phyloP scores from a whole-genome alignment of 2,797 vertebrate genomes.

The Ispidina picta region DNA sequence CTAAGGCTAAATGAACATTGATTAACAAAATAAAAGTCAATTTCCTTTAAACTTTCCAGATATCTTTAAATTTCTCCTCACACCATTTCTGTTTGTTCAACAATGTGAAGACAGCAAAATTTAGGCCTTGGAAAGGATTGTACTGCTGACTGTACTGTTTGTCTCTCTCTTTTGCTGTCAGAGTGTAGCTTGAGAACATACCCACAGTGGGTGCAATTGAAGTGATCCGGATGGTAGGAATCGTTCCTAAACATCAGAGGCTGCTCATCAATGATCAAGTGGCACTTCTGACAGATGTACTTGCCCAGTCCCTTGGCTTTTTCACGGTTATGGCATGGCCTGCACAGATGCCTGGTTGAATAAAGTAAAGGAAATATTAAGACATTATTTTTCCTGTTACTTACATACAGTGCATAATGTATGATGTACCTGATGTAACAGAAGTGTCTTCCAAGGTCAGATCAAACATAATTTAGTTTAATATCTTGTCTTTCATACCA shows the following conservation, averaged over 20 bases:
- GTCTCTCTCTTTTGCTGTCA: not conserved
- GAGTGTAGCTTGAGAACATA: slow-evolving; percentile 33
- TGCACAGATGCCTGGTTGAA: slow-evolving; percentile 76
- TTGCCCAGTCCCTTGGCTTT: slow-evolving; percentile 82
- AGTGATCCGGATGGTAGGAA: slow-evolving; percentile 80
- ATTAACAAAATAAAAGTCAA: not conserved
- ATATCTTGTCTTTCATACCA: not conserved
- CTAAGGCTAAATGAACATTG: not conserved
- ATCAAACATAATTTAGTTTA: not conserved
- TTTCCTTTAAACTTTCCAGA: not conserved
- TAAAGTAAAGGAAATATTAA: not conserved
- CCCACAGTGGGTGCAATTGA: slow-evolving; percentile 82
- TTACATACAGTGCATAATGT: not conserved
- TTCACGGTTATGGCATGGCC: slow-evolving; percentile 80
- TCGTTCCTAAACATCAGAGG: slow-evolving; percentile 80
- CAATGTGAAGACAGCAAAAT: not conserved
- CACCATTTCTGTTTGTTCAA: not conserved
- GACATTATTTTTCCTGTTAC: not conserved
- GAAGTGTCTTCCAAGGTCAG: not conserved
- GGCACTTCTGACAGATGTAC: slow-evolving; percentile 81
- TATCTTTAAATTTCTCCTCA: not conserved
- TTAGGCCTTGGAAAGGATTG: not conserved
- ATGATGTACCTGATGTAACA: not conserved
- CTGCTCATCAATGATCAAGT: slow-evolving; percentile 80
- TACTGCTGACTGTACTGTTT: not conserved